Evolutionary conservation across 2,797 vertebrate genomes (phyloP).

Genomic region (Hybognathus amarus): DNA sequence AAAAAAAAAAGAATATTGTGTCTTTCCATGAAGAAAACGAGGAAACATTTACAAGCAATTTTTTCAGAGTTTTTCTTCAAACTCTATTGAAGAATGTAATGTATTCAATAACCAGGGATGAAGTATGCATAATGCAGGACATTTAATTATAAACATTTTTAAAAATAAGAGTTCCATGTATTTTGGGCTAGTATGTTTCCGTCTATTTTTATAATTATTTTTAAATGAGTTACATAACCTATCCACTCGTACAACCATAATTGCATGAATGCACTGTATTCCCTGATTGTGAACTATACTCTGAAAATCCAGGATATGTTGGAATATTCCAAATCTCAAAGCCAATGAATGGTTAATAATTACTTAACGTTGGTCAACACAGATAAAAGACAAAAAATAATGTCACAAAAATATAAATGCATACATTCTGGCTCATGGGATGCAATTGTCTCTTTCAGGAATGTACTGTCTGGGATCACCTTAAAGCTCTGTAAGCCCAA

Average conservation of each 20-base stretch:
- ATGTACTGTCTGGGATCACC: conserved; percentile 34
- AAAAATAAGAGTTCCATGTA: no score
- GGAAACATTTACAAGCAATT: no score
- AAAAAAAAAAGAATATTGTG: no score
- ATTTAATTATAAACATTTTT: no score
- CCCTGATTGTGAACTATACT: not conserved
- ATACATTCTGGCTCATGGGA: conserved; percentile 5
- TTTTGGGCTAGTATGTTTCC: not conserved
- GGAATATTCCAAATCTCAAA: conserved; percentile 26
- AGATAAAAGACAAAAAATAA: conserved; percentile 44
- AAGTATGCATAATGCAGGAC: not conserved
- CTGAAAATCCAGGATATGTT: conserved; percentile 28
- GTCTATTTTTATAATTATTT: not conserved
- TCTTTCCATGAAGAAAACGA: no score
- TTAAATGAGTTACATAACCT: not conserved
- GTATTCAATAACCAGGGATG: no score
- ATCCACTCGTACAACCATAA: not conserved
- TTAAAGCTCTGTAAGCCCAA: conserved; percentile 32
- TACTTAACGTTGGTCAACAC: conserved; percentile 39
- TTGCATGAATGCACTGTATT: not conserved
- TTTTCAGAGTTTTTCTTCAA: no score
- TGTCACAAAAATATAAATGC: not conserved
- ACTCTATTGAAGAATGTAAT: no score
- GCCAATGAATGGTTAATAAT: conserved; percentile 28
- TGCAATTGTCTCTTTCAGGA: conserved; percentile 21